Evolutionary conservation across 2,797 vertebrate species (phyloP).

Genomic region (Eurystomus glaucurus): DNA sequence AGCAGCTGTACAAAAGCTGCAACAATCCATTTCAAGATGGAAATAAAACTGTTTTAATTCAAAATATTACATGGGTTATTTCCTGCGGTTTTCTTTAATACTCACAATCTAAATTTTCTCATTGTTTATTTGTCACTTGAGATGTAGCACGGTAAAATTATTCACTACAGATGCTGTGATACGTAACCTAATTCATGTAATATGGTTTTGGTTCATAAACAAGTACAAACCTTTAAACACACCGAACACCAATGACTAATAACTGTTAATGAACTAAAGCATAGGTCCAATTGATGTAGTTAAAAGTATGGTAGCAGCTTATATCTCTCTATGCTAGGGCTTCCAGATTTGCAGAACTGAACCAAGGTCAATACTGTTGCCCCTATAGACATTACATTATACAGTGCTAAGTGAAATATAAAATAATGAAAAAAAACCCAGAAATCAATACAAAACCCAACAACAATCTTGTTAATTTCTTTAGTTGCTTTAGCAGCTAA

Average conservation of each 20-base stretch:
- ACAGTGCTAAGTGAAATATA: fast-evolving
- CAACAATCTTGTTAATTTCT: not conserved
- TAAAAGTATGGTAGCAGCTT: not conserved
- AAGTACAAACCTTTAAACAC: not conserved
- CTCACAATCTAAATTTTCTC: not conserved
- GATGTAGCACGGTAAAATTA: not conserved
- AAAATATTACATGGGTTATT: not conserved
- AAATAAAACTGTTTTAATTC: not conserved
- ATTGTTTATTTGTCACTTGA: not conserved
- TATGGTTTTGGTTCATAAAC: not conserved
- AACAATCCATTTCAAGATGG: not conserved
- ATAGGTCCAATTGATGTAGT: not conserved
- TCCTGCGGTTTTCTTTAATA: not conserved
- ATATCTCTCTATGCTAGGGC: not conserved
- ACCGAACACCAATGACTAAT: not conserved
- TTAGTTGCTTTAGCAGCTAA: constrained; percentile 15
- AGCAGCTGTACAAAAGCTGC: not conserved
- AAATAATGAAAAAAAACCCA: not conserved
- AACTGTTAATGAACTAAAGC: not conserved
- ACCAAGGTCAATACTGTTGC: not conserved
- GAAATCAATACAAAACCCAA: not conserved
- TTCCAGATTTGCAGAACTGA: not conserved
- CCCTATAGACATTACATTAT: not conserved
- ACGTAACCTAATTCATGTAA: not conserved
- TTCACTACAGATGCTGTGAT: not conserved